phyloP scores from a whole-genome alignment of 2,888 invertebrate genomes.

The Andrena flavipes region DNA sequence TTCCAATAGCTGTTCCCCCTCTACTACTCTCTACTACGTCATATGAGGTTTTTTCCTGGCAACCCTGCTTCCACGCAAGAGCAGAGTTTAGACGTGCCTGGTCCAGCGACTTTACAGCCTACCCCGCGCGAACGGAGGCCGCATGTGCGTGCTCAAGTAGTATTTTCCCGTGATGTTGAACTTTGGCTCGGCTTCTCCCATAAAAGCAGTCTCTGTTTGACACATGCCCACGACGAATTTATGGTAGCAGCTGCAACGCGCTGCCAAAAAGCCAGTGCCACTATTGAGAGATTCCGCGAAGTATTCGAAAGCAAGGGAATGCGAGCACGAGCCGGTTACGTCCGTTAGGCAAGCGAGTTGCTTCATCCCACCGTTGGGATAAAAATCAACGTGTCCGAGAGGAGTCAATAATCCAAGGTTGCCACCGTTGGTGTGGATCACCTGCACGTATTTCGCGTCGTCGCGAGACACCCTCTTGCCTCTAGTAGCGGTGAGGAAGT shows the following conservation, averaged over 20 bases:
- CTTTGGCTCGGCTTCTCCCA: constrained; percentile 64
- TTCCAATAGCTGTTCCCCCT: too few species aligned
- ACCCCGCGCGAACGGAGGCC: constrained; percentile 73
- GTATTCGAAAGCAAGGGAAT: constrained; percentile 74
- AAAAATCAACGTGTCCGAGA: constrained; percentile 83
- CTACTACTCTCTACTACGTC: too few species aligned
- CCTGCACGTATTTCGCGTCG: constrained; percentile 82
- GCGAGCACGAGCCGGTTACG: constrained; percentile 76
- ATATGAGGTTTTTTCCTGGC: too few species aligned
- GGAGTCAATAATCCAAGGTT: constrained; percentile 80
- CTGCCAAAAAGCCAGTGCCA: constrained; percentile 64
- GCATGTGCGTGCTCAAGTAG: constrained; percentile 68
- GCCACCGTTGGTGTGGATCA: constrained; percentile 83
- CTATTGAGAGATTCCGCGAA: constrained; percentile 80
- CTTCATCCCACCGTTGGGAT: constrained; percentile 81
- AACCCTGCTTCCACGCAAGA: too few species aligned
- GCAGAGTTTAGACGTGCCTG: too few species aligned
- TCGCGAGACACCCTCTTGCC: constrained; percentile 77
- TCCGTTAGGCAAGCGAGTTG: constrained; percentile 78
- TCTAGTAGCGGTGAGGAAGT: constrained; percentile 71
- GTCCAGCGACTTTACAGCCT: background rate
- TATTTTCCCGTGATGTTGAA: constrained; percentile 66
- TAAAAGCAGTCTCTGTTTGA: constrained; percentile 25
- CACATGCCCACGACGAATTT: constrained; percentile 55
- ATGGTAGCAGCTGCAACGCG: constrained; percentile 44